Evolutionary conservation across 2,888 invertebrate species (phyloP), one percentile per base, ranked within the genome.

Genomic region (Epinotia bilunana): DNA sequence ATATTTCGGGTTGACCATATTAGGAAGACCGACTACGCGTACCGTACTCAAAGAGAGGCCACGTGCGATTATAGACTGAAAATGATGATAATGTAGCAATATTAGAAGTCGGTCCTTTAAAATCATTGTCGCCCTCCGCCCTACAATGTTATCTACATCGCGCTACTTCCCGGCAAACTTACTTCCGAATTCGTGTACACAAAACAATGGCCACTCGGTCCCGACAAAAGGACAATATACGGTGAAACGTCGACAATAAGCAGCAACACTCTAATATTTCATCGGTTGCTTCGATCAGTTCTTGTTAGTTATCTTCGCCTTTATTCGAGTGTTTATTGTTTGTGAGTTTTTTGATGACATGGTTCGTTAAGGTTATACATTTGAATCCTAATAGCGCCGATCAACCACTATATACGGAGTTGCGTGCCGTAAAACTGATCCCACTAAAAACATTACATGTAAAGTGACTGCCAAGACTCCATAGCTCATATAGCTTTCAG

Each of bases 151-250:
- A 73, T 73, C 72, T 60, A 60, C 58, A 58, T 58, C 33, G 9
- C 18, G 46, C 65, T 73, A 39, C 73, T 65, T 73, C 53, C 49
- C 20, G 46, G 53, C n/a, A 73, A 72, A 73, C 67, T 67, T 73
- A 61, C 57, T 72, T 63, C 64, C 63, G 43, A 72, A 72, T 72
- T 72, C 58, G 65, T 67, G 49, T 58, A 73, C 72, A 53, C n/a
- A n/a, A 61, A 67, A 73, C 73, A 73, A 67, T 73, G 33, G 73
- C 49, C 65, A 60, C 65, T 63, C 46, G 69, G 20, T 46, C 13
- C 60, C 9, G 20, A 72, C 72, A 64, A 72, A 60, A 72, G 58
- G 65, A 60, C 28, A 70, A 61, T 65, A 72, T 65, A 63, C 65
- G 57, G 55, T 60, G 58, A 23, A 60, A 60, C 13, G 23, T 60